A percentile compares a stretch with the other conserved stretches of the same genome.
phyloP scores from a whole-genome alignment of 2,888 invertebrate species.

The Oegoconia quadripuncta region DNA sequence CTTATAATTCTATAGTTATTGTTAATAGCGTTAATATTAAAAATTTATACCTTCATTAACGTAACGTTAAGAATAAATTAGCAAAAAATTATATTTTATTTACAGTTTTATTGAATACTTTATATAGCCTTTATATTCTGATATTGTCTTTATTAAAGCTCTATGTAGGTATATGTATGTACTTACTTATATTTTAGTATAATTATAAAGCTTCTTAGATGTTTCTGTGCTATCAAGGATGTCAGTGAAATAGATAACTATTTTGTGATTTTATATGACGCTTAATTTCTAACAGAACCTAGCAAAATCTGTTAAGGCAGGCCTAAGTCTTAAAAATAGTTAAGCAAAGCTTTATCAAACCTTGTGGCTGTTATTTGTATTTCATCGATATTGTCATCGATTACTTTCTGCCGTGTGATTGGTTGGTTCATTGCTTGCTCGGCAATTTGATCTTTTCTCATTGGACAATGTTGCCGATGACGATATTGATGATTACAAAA shows the following conservation, averaged over 20 bases:
- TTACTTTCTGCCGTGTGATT: too few relatives aligned
- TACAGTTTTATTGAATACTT: constrained; percentile 37
- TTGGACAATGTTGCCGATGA: too few relatives aligned
- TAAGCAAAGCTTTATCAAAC: constrained; percentile 43
- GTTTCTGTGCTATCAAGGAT: constrained; percentile 39
- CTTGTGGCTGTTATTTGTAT: too few relatives aligned
- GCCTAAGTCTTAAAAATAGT: constrained; percentile 37
- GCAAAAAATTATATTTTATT: constrained; percentile 33
- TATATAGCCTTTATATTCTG: constrained; percentile 47
- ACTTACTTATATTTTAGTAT: constrained; percentile 35
- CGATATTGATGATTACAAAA: too few relatives aligned
- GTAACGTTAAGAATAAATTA: constrained; percentile 9
- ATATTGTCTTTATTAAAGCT: constrained; percentile 40
- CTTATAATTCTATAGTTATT: background rate
- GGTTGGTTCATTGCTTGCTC: too few relatives aligned
- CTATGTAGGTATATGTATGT: too few relatives aligned
- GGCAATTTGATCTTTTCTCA: too few relatives aligned
- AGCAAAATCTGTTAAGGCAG: constrained; percentile 23
- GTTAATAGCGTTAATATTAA: background rate
- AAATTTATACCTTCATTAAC: constrained; percentile 1
- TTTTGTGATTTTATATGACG: constrained; percentile 29
- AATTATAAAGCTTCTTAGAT: constrained; percentile 36
- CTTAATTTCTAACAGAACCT: constrained; percentile 29
- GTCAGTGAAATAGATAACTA: constrained; percentile 29
- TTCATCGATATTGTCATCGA: too few relatives aligned